Conservation (phyloP, 2,113 vertebrate species). For the Cebidichthys violaceus region DNA sequence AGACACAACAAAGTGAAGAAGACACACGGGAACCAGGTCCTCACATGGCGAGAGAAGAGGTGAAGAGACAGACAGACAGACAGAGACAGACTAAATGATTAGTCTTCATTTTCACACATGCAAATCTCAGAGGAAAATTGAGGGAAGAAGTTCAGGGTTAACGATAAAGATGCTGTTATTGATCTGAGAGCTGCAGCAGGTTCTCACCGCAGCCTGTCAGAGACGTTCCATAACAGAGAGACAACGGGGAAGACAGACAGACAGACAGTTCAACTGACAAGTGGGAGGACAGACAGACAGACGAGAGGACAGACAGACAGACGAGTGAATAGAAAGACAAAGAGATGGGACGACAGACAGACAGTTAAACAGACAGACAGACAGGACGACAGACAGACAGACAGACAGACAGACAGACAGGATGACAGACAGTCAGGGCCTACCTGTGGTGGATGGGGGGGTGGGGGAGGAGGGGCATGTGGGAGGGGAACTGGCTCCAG, state of each 20-base stretch:
- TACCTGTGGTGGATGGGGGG: conserved; percentile 92
- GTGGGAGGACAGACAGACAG: not conserved
- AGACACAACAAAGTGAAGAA: conserved; percentile 29
- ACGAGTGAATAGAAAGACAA: not conserved
- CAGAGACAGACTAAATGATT: conserved; percentile 6
- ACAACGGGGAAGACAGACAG: not conserved
- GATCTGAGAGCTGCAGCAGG: not conserved
- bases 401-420: not conserved
- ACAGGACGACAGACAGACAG: not conserved
- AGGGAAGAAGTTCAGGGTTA: not conserved
- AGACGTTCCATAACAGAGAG: not conserved
- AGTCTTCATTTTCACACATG: conserved; percentile 37
- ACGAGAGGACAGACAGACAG: not conserved
- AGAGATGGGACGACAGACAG: not conserved
- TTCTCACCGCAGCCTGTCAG: not conserved
- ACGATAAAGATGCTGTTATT: conserved; percentile 2
- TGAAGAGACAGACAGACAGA: not conserved
- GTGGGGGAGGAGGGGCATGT: conserved; percentile 97
- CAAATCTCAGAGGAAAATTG: conserved; percentile 19
- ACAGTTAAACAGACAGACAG: not conserved
- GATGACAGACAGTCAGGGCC: conserved; percentile 32
- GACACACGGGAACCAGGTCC: conserved; percentile 30
- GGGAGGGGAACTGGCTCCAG: conserved; percentile 96
- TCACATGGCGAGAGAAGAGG: not conserved
- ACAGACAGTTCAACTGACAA: not conserved